A percentile compares a stretch with the other conserved stretches of the same genome.
Evolutionary conservation across 2,888 invertebrate species (phyloP).

Genomic region (Corbicula japonica): DNA sequence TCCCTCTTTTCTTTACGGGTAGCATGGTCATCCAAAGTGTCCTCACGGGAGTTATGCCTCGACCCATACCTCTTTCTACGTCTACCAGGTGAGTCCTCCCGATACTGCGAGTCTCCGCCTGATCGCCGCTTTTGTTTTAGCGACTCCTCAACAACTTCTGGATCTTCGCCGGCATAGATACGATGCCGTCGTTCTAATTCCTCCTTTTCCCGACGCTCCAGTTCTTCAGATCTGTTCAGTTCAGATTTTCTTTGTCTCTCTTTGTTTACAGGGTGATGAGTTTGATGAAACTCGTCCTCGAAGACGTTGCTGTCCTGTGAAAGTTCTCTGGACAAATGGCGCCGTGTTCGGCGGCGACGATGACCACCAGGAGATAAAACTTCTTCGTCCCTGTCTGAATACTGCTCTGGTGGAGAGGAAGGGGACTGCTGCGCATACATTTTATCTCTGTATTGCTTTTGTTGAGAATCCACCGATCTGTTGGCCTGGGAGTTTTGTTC

Average conservation of each 20-base stretch:
- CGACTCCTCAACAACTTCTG: slow-evolving; percentile 44
- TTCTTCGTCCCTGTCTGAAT: slow-evolving; percentile 55
- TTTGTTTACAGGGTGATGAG: slow-evolving; percentile 86
- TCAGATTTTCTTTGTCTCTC: slow-evolving; percentile 92
- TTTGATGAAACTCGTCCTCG: slow-evolving; percentile 73
- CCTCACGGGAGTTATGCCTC: slow-evolving; percentile 78
- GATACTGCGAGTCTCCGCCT: slow-evolving; percentile 76
- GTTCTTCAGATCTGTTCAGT: slow-evolving; percentile 89
- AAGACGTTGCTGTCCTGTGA: slow-evolving; percentile 80
- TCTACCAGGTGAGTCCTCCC: slow-evolving; percentile 78
- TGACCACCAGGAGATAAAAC: slow-evolving; percentile 66
- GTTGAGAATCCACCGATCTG: slow-evolving; percentile 26
- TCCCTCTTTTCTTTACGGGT: slow-evolving; percentile 66
- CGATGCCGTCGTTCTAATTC: slow-evolving; percentile 59
- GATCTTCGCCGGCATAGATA: slow-evolving; percentile 62
- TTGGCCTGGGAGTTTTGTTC: slow-evolving; percentile 64
- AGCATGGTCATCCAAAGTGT: slow-evolving; percentile 76
- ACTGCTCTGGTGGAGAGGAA: slow-evolving; percentile 29
- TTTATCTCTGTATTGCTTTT: slow-evolving; percentile 46
- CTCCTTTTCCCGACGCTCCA: slow-evolving; percentile 53
- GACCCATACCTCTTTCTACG: slow-evolving; percentile 67
- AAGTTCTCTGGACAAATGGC: slow-evolving; percentile 71
- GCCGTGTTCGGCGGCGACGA: slow-evolving; percentile 57
- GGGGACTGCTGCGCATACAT: slow-evolving; percentile 53
- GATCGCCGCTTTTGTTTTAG: slow-evolving; percentile 45